phyloP scores from a whole-genome alignment of 2,113 vertebrate species.

The Nyctereutes procyonoides region DNA sequence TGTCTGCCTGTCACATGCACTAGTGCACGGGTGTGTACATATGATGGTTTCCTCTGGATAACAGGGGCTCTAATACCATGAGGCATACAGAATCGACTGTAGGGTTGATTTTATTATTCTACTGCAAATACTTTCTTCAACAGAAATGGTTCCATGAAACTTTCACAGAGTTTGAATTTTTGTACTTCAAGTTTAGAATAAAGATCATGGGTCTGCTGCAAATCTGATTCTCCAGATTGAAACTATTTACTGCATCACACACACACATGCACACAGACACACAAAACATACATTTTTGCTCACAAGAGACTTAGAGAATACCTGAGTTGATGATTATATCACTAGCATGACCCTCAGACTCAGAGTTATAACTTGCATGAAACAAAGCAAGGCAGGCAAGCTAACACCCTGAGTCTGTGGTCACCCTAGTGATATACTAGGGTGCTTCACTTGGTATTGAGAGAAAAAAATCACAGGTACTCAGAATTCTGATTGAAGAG shows the following conservation, averaged over 20 bases:
- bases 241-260: not conserved
- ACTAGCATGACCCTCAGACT: not conserved
- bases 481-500: slow-evolving; percentile 59
- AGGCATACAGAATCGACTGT: not conserved
- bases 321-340: not conserved
- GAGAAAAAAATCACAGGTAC: slow-evolving; percentile 19
- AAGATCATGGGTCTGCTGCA: not conserved
- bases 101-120: not conserved
- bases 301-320: not conserved
- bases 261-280: not conserved
- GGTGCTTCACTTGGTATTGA: not conserved
- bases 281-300: not conserved
- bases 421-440: not conserved
- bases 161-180: slow-evolving; percentile 30
- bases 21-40: accelerated
- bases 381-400: not conserved
- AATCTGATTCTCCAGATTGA: slow-evolving; percentile 41
- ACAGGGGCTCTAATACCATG: not conserved
- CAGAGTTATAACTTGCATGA: slow-evolving; percentile 43
- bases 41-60: not conserved
- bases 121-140: slow-evolving; percentile 27
- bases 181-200: slow-evolving; percentile 1
- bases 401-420: not conserved
- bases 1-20: slow-evolving; percentile 23
- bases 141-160: not conserved